Evolutionary conservation across 2,888 invertebrate genomes (phyloP).

Genomic region (Phragmatobia fuliginosa): DNA sequence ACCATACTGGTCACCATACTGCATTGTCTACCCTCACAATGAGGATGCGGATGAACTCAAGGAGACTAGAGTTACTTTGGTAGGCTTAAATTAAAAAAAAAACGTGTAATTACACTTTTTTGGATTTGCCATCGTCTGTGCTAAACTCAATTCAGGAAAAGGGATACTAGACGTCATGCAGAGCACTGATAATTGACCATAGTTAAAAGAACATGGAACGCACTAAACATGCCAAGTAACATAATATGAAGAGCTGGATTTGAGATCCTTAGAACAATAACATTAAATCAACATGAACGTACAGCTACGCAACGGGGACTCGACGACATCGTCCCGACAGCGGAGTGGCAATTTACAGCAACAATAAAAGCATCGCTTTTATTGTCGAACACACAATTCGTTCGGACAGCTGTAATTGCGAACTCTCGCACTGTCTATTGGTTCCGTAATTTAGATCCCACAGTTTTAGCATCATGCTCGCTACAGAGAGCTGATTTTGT

Average conservation of each 20-base stretch:
- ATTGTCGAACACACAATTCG: constrained; percentile 83
- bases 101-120: too few relatives aligned
- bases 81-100: too few relatives aligned
- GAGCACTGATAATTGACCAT: constrained; percentile 10
- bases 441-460: constrained; percentile 79
- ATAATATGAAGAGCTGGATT: constrained; percentile 31
- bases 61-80: too few relatives aligned
- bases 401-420: constrained; percentile 83
- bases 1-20: too few relatives aligned
- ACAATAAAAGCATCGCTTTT: constrained; percentile 84
- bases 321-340: constrained; percentile 71
- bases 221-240: constrained; percentile 7
- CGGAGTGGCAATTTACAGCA: constrained; percentile 76
- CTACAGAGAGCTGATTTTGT: constrained; percentile 54
- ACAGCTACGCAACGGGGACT: constrained; percentile 67
- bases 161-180: too few relatives aligned
- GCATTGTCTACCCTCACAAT: too few relatives aligned
- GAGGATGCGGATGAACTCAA: too few relatives aligned
- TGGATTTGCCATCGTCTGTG: too few relatives aligned
- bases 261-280: constrained; percentile 67
- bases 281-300: constrained; percentile 74
- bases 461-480: constrained; percentile 72
- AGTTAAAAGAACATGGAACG: constrained; percentile 36
- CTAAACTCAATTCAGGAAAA: too few relatives aligned
- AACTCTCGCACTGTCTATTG: constrained; percentile 79